phyloP scores from a whole-genome alignment of 1,140 invertebrate genomes.

The Mercenaria mercenaria region DNA sequence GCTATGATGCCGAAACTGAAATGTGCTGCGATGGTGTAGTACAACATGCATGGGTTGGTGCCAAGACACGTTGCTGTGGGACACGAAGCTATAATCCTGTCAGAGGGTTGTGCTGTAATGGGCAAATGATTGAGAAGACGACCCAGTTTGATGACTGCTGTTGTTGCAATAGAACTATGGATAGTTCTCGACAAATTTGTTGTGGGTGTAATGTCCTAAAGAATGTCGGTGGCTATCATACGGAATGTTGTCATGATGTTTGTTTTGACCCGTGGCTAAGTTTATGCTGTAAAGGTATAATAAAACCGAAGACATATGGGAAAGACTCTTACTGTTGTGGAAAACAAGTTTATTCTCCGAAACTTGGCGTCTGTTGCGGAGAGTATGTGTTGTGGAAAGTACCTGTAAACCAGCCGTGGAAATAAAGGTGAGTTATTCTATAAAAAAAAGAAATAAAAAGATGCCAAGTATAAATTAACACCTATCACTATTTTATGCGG shows the following conservation, averaged over 20 bases:
- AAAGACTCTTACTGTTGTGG: constrained; percentile 45
- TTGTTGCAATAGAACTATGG: constrained; percentile 32
- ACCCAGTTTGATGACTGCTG: constrained; percentile 47
- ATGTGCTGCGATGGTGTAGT: constrained; percentile 37
- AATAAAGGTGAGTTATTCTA: background rate
- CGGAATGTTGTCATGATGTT: constrained; percentile 5
- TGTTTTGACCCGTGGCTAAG: constrained; percentile 30
- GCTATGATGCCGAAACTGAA: constrained; percentile 24
- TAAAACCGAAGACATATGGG: constrained; percentile 33
- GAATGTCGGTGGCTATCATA: background rate
- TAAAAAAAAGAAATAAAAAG: no score
- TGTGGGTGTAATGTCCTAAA: constrained; percentile 22
- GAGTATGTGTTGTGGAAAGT: constrained; percentile 38
- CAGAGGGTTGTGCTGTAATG: constrained; percentile 32
- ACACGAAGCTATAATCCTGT: constrained; percentile 33
- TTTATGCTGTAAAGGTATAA: constrained; percentile 19
- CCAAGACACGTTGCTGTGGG: constrained; percentile 35
- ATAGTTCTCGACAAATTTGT: constrained; percentile 41
- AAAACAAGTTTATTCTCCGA: constrained; percentile 33
- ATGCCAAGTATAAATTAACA: no score
- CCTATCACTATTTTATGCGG: no score
- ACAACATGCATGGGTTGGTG: constrained; percentile 38
- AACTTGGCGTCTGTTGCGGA: constrained; percentile 31
- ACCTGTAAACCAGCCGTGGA: constrained; percentile 18
- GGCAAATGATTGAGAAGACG: constrained; percentile 24